Percentiles rank a stretch among this genome's conserved stretches.
Conservation (phyloP, 2,888 invertebrate genomes). For the Dasypolia templi region DNA sequence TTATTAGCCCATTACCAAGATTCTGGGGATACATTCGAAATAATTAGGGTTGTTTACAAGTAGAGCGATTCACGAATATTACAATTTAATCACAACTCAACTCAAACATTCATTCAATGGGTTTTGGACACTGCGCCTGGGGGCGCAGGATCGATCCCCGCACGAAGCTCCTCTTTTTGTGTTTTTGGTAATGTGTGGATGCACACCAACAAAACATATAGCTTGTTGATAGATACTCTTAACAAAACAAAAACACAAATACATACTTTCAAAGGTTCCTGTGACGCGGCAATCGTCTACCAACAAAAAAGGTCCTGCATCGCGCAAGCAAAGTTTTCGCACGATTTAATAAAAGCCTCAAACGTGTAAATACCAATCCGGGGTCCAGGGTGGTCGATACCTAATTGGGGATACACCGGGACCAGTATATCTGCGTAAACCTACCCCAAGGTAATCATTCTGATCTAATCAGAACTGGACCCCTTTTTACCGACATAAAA, state of each 20-base stretch:
- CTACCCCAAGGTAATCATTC: no score
- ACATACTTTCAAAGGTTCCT: neutral
- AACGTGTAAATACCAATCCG: fast-evolving
- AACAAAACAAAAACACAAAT: neutral
- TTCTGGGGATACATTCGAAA: neutral
- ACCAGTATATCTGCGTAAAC: no score
- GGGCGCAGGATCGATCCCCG: conserved; percentile 10
- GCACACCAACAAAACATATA: neutral
- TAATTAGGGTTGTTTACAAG: neutral
- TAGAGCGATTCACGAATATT: no score
- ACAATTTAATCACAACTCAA: no score
- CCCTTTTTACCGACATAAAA: no score
- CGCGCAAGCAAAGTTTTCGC: conserved; percentile 52
- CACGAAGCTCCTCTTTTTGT: neutral
- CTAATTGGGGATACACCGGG: no score
- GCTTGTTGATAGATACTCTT: neutral
- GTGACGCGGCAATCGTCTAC: no score
- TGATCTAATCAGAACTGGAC: no score
- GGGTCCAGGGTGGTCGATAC: conserved; percentile 65
- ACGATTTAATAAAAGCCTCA: neutral
- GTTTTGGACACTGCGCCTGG: neutral
- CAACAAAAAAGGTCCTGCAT: conserved; percentile 30
- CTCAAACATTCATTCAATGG: neutral
- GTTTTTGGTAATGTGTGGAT: neutral
- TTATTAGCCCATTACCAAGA: neutral